These are phyloP conservation scores for Oscheius sp. DNA, from an alignment of 1,140 invertebrate genomes.

Conservation along the genomic window DNA sequence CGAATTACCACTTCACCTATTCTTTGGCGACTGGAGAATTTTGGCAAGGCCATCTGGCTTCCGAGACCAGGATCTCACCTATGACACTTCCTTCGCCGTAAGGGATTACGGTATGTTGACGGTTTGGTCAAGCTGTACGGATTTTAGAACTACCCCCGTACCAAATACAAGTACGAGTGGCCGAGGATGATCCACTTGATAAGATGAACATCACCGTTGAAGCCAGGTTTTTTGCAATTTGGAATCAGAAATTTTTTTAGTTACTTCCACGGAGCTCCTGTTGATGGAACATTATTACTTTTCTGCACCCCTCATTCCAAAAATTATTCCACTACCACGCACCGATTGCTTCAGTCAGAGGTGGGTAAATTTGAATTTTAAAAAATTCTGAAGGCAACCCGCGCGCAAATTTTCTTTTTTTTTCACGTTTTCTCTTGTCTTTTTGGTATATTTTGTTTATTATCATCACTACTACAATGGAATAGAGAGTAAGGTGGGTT, in stretches of 20 bases:
- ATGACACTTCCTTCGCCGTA: neutral
- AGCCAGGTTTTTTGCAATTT: conserved; percentile 4
- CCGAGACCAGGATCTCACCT: neutral
- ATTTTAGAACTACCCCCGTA: conserved; percentile 3
- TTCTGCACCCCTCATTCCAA: neutral
- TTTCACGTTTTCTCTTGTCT: neutral
- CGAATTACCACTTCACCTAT: neutral
- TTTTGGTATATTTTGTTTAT: conserved; percentile 1
- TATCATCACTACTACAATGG: neutral
- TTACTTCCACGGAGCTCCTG: conserved; percentile 9
- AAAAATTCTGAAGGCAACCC: no score
- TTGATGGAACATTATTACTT: conserved; percentile 1
- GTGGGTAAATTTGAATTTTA: no score
- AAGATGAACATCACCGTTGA: neutral
- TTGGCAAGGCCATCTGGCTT: neutral
- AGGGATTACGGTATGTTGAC: neutral
- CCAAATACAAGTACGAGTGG: neutral
- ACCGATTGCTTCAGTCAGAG: neutral
- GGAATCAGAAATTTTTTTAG: neutral
- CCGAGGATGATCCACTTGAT: neutral
- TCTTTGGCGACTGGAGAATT: conserved; percentile 9
- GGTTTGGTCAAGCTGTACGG: neutral
- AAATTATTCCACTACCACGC: neutral
- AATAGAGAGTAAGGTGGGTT: neutral
- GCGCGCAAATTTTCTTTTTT: no score